These are phyloP conservation scores for Penaeus vannamei DNA, from an alignment of 1,140 invertebrate species.

Conservation along the genomic window DNA sequence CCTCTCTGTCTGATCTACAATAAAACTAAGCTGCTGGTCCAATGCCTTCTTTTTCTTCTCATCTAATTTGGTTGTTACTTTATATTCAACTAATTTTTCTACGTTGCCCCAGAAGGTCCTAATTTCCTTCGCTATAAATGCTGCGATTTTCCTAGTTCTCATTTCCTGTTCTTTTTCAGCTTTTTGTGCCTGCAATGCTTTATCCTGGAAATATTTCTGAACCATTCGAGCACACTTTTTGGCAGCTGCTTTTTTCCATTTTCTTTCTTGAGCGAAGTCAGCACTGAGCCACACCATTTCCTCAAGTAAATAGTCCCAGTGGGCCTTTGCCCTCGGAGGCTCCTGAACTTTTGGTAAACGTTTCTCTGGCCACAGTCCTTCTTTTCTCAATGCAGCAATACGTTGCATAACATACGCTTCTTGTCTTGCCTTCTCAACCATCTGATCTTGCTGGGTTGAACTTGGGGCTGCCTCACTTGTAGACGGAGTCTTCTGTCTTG, in stretches of 20 bases:
- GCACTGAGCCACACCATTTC: conserved; percentile 99
- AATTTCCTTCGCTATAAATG: conserved; percentile 92
- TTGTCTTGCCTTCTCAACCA: conserved; percentile 69
- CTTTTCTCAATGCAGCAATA: conserved; percentile 82
- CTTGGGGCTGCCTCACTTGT: conserved; percentile 39
- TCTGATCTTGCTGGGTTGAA: conserved; percentile 66
- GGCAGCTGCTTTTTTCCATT: conserved; percentile 96
- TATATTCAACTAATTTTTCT: conserved; percentile 97
- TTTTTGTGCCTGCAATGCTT: conserved; percentile 87
- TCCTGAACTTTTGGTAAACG: conserved; percentile 94
- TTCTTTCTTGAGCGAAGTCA: conserved; percentile 97
- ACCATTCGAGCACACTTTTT: conserved; percentile 90
- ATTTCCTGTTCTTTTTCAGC: conserved; percentile 94
- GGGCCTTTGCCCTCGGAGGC: conserved; percentile 89
- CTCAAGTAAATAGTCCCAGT: conserved; percentile 98
- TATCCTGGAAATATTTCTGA: conserved; percentile 96
- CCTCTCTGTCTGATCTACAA: conserved; percentile 98
- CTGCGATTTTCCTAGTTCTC: conserved; percentile 88
- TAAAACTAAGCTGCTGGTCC: conserved; percentile 97
- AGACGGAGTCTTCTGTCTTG: conserved; percentile 42
- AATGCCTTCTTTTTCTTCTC: conserved; percentile 95
- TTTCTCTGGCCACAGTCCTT: conserved; percentile 94
- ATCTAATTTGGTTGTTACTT: conserved; percentile 91
- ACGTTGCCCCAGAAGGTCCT: conserved; percentile 97
- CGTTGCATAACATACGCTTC: conserved; percentile 95